Conservation (phyloP, 2,797 vertebrate genomes). For the Taenioides sp. region DNA sequence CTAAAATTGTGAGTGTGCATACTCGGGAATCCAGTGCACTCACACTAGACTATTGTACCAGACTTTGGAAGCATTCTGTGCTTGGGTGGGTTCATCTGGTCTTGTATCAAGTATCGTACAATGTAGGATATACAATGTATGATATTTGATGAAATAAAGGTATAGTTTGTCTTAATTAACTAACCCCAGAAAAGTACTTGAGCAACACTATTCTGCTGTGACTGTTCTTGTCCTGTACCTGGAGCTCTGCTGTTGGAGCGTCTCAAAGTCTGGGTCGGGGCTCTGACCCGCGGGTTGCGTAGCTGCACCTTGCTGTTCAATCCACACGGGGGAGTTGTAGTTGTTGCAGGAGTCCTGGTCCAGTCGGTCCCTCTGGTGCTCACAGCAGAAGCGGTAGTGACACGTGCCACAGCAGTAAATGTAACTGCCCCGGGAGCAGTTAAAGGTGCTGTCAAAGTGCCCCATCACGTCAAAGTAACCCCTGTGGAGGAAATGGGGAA, state of each 20-base stretch:
- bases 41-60: too few species aligned
- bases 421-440: slow-evolving; percentile 88
- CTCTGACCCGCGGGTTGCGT: slow-evolving; percentile 65
- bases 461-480: slow-evolving; percentile 93
- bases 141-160: too few species aligned
- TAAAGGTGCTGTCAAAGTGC: slow-evolving; percentile 89
- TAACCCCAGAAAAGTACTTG: too few species aligned
- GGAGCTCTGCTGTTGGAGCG: slow-evolving; percentile 79
- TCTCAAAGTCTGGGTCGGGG: slow-evolving; percentile 76
- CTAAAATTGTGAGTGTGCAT: too few species aligned
- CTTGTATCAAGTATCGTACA: too few species aligned
- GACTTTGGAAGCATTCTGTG: too few species aligned
- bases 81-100: too few species aligned
- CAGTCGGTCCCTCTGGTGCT: slow-evolving; percentile 84
- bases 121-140: too few species aligned
- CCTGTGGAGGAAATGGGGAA: slow-evolving; percentile 34
- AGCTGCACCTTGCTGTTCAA: slow-evolving; percentile 73
- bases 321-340: slow-evolving; percentile 85
- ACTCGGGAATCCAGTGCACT: too few species aligned
- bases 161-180: too few species aligned
- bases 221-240: slow-evolving; percentile 46
- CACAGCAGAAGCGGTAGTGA: slow-evolving; percentile 93
- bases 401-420: slow-evolving; percentile 94
- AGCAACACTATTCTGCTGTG: too few species aligned
- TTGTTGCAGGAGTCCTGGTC: slow-evolving; percentile 88